Conservation (phyloP, 1,140 invertebrate genomes). For the Drosophila littoralis region DNA sequence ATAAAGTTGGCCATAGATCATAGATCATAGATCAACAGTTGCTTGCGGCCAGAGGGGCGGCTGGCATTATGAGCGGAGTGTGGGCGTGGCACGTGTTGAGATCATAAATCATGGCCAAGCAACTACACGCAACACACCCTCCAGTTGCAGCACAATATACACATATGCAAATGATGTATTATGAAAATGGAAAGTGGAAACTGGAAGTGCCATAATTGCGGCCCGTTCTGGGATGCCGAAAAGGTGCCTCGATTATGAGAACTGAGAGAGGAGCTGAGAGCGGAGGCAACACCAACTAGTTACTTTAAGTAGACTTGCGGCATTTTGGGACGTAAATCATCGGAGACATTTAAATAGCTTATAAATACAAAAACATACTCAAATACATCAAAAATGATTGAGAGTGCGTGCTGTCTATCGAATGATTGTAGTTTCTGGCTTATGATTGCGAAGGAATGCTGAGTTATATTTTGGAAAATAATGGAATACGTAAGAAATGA, state of each 20-base stretch:
- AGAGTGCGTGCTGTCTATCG: too few relatives aligned
- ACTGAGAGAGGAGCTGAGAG: neutral
- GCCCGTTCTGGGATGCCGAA: constrained; percentile 5
- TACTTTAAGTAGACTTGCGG: neutral
- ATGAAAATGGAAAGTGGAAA: constrained; percentile 17
- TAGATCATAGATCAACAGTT: constrained; percentile 13
- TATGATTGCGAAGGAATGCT: too few relatives aligned
- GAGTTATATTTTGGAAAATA: too few relatives aligned
- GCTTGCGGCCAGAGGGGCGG: constrained; percentile 7
- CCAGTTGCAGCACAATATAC: constrained; percentile 11
- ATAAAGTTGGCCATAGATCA: constrained; percentile 62
- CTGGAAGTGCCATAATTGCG: constrained; percentile 36
- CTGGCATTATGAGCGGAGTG: constrained; percentile 6
- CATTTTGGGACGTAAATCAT: too few relatives aligned
- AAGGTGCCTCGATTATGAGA: constrained; percentile 4
- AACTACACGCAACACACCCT: constrained; percentile 1
- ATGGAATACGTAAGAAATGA: too few relatives aligned
- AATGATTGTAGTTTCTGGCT: too few relatives aligned
- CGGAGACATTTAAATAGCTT: too few relatives aligned
- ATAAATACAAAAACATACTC: too few relatives aligned
- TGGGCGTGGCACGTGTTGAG: constrained; percentile 45
- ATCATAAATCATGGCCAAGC: constrained; percentile 62
- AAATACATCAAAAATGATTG: too few relatives aligned
- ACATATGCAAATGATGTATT: constrained; percentile 57
- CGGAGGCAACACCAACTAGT: neutral